phyloP scores from a whole-genome alignment of 2,113 vertebrate species.

The Okapia johnstoni region DNA sequence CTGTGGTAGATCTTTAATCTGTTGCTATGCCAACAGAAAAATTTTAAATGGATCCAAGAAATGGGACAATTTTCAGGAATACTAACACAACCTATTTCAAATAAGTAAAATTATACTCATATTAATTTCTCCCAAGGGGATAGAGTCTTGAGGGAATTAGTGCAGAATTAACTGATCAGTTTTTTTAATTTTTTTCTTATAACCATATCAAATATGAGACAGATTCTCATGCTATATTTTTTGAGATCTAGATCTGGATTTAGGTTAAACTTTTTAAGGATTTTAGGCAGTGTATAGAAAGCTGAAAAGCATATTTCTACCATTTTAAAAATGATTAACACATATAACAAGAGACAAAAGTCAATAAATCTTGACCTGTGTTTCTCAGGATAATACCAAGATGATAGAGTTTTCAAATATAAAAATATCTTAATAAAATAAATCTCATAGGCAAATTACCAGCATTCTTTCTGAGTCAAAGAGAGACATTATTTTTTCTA shows the following conservation, averaged over 20 bases:
- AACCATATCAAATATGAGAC: neutral
- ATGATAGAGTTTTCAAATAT: constrained; percentile 42
- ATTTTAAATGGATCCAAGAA: constrained; percentile 67
- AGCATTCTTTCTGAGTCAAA: constrained; percentile 26
- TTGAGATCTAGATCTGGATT: constrained; percentile 37
- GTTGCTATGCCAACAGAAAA: constrained; percentile 72
- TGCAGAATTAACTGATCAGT: constrained; percentile 62
- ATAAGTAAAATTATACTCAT: constrained; percentile 52
- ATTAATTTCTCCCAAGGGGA: constrained; percentile 13
- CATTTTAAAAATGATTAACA: constrained; percentile 33
- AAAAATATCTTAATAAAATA: constrained; percentile 62
- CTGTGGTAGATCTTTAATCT: constrained; percentile 61
- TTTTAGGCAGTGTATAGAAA: neutral
- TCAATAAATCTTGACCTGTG: constrained; percentile 38
- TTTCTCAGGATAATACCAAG: constrained; percentile 22
- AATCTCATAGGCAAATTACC: constrained; percentile 39
- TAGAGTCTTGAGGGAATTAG: constrained; percentile 53
- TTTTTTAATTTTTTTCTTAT: neutral
- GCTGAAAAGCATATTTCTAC: neutral
- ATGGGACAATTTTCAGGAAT: constrained; percentile 68
- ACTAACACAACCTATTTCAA: constrained; percentile 59
- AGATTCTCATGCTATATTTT: constrained; percentile 34
- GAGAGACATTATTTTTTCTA: constrained; percentile 35
- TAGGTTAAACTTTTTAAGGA: constrained; percentile 50
- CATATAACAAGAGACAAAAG: constrained; percentile 12